Percentiles rank a stretch among this genome's conserved stretches.
Conservation (phyloP, 1,140 invertebrate species). For the Oscheius sp. region DNA sequence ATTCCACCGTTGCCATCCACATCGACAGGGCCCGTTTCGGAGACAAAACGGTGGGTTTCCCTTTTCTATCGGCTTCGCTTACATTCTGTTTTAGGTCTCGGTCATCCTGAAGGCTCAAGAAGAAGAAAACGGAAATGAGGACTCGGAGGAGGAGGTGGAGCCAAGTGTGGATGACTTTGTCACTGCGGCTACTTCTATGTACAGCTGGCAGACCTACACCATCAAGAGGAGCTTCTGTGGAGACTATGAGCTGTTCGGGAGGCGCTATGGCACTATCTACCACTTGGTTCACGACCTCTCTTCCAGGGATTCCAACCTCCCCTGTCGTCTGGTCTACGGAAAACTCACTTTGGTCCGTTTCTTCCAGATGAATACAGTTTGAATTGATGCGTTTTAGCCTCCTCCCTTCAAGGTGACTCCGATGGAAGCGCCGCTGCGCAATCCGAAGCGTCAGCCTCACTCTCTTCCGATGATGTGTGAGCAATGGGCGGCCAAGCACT, state of each 20-base stretch:
- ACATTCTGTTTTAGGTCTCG: too few species aligned
- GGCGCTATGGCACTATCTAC: constrained; percentile 15
- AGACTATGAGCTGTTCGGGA: background rate
- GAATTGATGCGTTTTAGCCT: too few species aligned
- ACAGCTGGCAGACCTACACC: background rate
- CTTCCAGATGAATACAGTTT: too few species aligned
- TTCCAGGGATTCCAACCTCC: background rate
- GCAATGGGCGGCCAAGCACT: constrained; percentile 20
- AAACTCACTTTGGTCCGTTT: background rate
- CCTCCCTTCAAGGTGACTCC: background rate
- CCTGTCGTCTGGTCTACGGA: background rate
- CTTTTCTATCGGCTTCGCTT: too few species aligned
- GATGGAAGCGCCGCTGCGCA: background rate
- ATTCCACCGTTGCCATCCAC: too few species aligned
- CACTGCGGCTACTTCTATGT: too few species aligned
- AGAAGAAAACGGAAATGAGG: background rate
- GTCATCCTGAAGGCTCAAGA: too few species aligned
- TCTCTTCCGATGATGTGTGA: constrained; percentile 11
- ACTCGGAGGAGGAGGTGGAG: background rate
- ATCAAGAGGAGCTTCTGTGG: background rate
- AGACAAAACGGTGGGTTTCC: too few species aligned
- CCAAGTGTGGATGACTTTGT: too few species aligned
- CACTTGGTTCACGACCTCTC: constrained; percentile 15
- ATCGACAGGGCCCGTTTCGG: too few species aligned
- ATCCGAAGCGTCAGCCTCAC: background rate